phyloP scores from a whole-genome alignment of 2,888 invertebrate genomes.

The Leucophenga maculata region DNA sequence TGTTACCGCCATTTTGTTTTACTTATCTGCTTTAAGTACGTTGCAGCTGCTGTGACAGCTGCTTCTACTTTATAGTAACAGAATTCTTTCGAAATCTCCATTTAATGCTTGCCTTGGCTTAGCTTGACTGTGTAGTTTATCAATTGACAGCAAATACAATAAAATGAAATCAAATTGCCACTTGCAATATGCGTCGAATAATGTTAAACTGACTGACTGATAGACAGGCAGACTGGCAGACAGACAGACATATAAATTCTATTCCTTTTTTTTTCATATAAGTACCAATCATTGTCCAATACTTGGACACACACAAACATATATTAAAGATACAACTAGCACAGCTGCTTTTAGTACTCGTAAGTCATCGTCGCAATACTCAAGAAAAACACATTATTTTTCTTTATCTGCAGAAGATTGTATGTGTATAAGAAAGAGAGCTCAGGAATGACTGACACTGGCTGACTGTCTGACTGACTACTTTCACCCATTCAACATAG shows the following conservation, averaged over 20 bases:
- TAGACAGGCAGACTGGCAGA: slow-evolving; percentile 21
- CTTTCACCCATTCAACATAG: not conserved
- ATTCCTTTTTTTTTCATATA: not conserved
- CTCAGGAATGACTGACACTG: not conserved
- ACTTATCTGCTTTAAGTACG: too few relatives aligned
- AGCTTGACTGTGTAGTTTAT: slow-evolving; percentile 15
- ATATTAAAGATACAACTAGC: not conserved
- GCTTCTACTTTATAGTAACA: too few relatives aligned
- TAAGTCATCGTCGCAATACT: not conserved
- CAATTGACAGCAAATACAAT: slow-evolving; percentile 27
- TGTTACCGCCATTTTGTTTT: too few relatives aligned
- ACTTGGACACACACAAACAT: not conserved
- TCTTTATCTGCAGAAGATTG: too few relatives aligned
- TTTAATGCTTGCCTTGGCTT: too few relatives aligned
- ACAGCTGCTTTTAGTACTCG: not conserved
- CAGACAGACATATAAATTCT: slow-evolving; percentile 5
- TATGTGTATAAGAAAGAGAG: too few relatives aligned
- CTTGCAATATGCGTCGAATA: slow-evolving; percentile 26
- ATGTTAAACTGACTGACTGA: slow-evolving; percentile 19
- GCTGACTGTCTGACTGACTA: not conserved
- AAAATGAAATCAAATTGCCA: slow-evolving; percentile 37
- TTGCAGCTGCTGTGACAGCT: too few relatives aligned
- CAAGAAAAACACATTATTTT: slow-evolving; percentile 13
- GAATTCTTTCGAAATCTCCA: too few relatives aligned
- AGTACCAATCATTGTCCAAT: not conserved